These are phyloP conservation scores for Cacatua alba DNA, from an alignment of 2,113 vertebrate species.

Conservation along the genomic window DNA sequence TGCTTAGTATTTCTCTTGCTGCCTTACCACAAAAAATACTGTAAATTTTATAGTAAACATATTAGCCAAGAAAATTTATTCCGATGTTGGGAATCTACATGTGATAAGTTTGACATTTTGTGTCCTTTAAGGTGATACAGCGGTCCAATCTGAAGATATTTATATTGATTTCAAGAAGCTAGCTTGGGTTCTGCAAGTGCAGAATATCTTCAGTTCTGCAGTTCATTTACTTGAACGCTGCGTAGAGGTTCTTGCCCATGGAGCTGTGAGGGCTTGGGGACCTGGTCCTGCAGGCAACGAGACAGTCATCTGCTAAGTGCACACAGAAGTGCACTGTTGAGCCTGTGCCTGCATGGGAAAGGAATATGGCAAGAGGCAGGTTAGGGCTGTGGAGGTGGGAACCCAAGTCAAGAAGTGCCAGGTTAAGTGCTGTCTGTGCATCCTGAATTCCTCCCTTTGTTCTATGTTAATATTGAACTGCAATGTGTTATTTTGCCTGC, in stretches of 20 bases:
- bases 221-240: accelerated
- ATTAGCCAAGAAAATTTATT: not conserved
- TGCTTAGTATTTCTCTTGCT: not conserved
- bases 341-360: not conserved
- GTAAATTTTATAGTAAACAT: not conserved
- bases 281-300: accelerated
- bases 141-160: not conserved
- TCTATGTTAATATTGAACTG: not conserved
- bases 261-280: not conserved
- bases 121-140: not conserved
- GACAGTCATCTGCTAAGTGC: accelerated
- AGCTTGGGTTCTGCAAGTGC: not conserved
- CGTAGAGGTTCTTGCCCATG: accelerated
- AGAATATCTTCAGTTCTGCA: not conserved
- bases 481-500: accelerated
- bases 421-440: not conserved
- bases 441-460: not conserved
- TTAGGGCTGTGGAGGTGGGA: not conserved
- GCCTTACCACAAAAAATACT: accelerated
- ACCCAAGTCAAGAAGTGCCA: not conserved
- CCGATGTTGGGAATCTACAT: not conserved
- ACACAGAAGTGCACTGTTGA: accelerated
- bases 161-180: not conserved
- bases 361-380: not conserved
- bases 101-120: not conserved